Evolutionary conservation across 2,797 vertebrate species (phyloP).

Genomic region (Poecilia gillii): DNA sequence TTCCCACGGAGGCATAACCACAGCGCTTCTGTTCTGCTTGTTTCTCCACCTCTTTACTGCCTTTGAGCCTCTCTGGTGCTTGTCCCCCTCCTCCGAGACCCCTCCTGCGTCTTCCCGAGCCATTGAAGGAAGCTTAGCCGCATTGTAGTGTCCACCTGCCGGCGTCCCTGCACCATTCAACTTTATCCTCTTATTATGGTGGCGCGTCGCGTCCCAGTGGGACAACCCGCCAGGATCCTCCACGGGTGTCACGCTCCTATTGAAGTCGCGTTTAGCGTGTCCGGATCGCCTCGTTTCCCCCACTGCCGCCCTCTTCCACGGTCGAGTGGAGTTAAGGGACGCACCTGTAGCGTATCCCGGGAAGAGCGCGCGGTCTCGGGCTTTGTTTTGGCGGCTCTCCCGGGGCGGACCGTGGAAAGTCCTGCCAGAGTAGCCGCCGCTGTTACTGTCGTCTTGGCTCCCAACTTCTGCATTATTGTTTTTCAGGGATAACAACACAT

Average conservation of each 20-base stretch:
- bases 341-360: constrained; percentile 78
- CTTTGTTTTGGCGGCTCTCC: constrained; percentile 61
- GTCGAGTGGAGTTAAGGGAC: constrained; percentile 63
- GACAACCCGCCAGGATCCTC: constrained; percentile 57
- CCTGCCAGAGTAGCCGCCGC: constrained; percentile 39
- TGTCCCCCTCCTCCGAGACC: constrained; percentile 67
- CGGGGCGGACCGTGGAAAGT: constrained; percentile 58
- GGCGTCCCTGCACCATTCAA: constrained; percentile 78
- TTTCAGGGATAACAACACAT: constrained; percentile 59
- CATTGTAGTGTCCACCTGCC: constrained; percentile 78
- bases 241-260: constrained; percentile 60
- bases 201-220: constrained; percentile 67
- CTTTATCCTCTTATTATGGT: constrained; percentile 78
- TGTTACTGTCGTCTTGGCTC: constrained; percentile 48
- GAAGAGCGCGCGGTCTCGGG: constrained; percentile 56
- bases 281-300: constrained; percentile 57
- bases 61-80: constrained; percentile 80
- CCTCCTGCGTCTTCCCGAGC: constrained; percentile 54
- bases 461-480: constrained; percentile 56
- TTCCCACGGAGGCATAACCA: constrained; percentile 69
- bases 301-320: constrained; percentile 54
- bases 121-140: constrained; percentile 70
- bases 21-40: constrained; percentile 66
- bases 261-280: constrained; percentile 61
- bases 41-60: constrained; percentile 68